phyloP scores from a whole-genome alignment of 2,797 vertebrate species.

The Poliocrania exsul region DNA sequence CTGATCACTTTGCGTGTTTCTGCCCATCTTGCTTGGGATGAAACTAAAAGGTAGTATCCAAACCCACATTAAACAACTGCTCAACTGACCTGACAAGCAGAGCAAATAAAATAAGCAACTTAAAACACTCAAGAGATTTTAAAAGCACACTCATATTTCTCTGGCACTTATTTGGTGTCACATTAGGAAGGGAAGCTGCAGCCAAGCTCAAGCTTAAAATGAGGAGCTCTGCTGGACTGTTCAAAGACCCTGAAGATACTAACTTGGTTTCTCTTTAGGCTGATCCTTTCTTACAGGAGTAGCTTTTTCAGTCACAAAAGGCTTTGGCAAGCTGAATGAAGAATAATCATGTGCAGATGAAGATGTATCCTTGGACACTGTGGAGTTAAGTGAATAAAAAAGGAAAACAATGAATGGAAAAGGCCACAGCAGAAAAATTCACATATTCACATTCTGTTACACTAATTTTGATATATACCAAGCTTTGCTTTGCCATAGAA shows the following conservation, averaged over 20 bases:
- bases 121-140: background rate
- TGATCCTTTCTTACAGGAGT: constrained; percentile 77
- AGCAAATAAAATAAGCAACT: background rate
- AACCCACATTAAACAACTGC: background rate
- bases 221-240: background rate
- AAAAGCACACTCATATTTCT: background rate
- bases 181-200: background rate
- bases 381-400: background rate
- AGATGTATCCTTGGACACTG: constrained; percentile 68
- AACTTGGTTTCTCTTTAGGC: constrained; percentile 86
- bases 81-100: background rate
- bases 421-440: background rate
- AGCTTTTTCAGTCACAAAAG: constrained; percentile 50
- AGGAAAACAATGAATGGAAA: background rate
- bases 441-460: background rate
- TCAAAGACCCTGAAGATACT: background rate
- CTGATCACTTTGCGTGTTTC: background rate
- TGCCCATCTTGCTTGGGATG: background rate
- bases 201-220: background rate
- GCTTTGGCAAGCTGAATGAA: constrained; percentile 63
- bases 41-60: background rate
- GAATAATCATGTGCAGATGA: background rate
- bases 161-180: background rate
- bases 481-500: background rate
- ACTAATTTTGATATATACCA: background rate